A percentile compares a stretch with the other conserved stretches of the same genome.
Conservation (phyloP, 2,888 invertebrate genomes). For the Oscheius sp. region DNA sequence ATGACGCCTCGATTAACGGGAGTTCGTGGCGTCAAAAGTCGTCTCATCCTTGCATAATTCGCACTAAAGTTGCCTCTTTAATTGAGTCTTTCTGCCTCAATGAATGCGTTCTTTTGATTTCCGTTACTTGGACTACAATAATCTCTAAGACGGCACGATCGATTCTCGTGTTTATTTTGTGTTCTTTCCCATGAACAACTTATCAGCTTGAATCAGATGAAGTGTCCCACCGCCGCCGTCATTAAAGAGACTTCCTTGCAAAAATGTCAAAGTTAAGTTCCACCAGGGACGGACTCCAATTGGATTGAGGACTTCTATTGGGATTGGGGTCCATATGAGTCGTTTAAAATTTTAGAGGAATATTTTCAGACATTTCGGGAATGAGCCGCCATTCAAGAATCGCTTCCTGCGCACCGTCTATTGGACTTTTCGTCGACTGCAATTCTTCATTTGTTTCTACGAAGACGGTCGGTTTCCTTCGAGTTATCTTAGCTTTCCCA, state of each 20-base stretch:
- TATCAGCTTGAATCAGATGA: neutral
- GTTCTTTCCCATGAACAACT: neutral
- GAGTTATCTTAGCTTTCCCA: too few species aligned
- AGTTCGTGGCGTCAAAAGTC: too few species aligned
- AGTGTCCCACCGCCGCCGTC: neutral
- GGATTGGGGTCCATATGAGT: neutral
- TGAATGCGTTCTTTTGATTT: too few species aligned
- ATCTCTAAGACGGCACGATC: neutral
- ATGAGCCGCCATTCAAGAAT: conserved; percentile 49
- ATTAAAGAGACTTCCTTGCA: too few species aligned
- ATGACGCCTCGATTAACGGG: too few species aligned
- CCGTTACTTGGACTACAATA: neutral
- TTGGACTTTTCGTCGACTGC: conserved; percentile 59
- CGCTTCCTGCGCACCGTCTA: conserved; percentile 50
- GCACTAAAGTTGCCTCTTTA: too few species aligned
- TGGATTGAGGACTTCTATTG: too few species aligned
- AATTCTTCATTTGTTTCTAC: conserved; percentile 63
- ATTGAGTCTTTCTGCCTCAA: too few species aligned
- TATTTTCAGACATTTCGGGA: conserved; percentile 57
- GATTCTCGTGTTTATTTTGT: neutral
- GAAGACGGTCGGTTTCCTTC: conserved; percentile 53
- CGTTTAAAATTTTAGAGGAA: neutral
- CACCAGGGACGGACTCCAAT: neutral
- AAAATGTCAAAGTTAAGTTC: neutral
- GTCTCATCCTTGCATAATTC: too few species aligned